Conservation (phyloP, 64 coral and sea anemone species). For the Montipora capricornis region DNA sequence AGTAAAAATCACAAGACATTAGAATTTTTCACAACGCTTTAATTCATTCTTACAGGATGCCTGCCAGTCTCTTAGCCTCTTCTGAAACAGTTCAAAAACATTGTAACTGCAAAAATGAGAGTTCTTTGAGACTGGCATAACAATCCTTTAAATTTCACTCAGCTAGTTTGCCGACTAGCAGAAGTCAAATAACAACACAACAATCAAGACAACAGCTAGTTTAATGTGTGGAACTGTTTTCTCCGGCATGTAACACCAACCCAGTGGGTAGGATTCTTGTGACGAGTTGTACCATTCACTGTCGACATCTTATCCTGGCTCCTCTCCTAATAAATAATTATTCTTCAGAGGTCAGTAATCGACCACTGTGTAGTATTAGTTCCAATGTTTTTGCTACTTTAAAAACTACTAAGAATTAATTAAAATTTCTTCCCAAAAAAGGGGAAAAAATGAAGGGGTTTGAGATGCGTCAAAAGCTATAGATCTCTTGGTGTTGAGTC, state of each 20-base stretch:
- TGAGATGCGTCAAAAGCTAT: too few species aligned
- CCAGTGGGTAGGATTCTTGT: constrained; percentile 58
- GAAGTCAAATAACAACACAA: constrained; percentile 1
- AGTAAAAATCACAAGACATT: neutral
- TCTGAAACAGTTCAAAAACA: constrained; percentile 10
- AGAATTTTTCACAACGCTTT: neutral
- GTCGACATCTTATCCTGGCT: constrained; percentile 58
- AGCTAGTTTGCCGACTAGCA: neutral
- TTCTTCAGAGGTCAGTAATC: constrained; percentile 90
- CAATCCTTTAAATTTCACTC: neutral
- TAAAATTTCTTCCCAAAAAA: neutral
- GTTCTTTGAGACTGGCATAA: neutral
- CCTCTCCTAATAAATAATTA: constrained; percentile 70
- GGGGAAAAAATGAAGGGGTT: too few species aligned
- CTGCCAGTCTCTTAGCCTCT: constrained; percentile 28
- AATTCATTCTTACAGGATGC: neutral
- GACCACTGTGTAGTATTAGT: constrained; percentile 82
- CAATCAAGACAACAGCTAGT: neutral
- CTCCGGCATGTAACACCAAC: constrained; percentile 57
- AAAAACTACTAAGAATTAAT: neutral
- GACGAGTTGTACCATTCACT: constrained; percentile 39
- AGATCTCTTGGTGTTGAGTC: neutral
- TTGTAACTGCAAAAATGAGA: constrained; percentile 12
- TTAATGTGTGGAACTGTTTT: constrained; percentile 23
- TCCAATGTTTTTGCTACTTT: neutral